Evolutionary conservation across 2,888 invertebrate genomes (phyloP).

Genomic region (Panzeria rudis): DNA sequence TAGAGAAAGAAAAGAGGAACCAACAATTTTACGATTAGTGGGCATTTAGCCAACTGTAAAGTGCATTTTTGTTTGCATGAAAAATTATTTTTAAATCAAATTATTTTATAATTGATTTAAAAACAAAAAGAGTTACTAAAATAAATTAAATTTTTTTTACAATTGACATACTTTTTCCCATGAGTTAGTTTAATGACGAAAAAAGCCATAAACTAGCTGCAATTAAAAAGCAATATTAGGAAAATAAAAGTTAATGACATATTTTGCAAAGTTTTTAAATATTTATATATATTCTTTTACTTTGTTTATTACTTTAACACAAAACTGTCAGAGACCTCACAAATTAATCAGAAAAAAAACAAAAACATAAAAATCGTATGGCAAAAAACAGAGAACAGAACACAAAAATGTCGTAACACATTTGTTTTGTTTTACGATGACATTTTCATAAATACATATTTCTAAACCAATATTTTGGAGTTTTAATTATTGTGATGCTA

Average conservation of each 20-base stretch:
- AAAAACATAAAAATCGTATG: neutral
- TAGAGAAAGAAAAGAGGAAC: conserved; percentile 1
- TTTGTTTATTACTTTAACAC: conserved; percentile 49
- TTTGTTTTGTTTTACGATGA: conserved; percentile 19
- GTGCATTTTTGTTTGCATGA: conserved; percentile 41
- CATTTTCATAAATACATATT: conserved; percentile 24
- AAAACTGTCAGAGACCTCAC: conserved; percentile 22
- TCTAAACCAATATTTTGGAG: conserved; percentile 13
- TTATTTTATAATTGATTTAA: conserved; percentile 40
- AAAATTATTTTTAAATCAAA: conserved; percentile 31
- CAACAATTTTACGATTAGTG: conserved; percentile 34
- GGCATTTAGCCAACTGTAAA: conserved; percentile 63
- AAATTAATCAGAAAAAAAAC: conserved; percentile 17
- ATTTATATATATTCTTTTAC: neutral
- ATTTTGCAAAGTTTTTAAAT: conserved; percentile 1
- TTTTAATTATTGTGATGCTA: neutral
- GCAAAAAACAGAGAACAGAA: neutral
- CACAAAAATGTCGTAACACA: conserved; percentile 13
- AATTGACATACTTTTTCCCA: conserved; percentile 45
- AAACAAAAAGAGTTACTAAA: conserved; percentile 9
- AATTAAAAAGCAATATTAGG: conserved; percentile 22
- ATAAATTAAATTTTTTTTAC: conserved; percentile 3
- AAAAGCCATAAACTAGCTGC: neutral
- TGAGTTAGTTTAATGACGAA: neutral
- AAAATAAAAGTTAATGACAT: conserved; percentile 33